Evolutionary conservation across 2,113 vertebrate genomes (phyloP).

Genomic region (Phyllostomus discolor): DNA sequence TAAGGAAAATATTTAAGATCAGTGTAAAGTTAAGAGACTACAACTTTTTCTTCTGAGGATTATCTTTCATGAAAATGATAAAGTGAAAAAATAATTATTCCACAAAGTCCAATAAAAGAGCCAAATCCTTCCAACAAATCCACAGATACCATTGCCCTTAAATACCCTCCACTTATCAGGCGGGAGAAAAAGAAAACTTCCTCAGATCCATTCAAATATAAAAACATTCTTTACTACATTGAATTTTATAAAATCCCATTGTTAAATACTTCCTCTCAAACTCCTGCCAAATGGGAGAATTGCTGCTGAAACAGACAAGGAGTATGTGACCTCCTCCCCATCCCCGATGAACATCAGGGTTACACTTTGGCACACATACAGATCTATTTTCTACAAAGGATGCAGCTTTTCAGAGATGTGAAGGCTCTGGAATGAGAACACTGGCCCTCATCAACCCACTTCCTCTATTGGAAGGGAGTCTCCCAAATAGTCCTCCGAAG

Average conservation of each 20-base stretch:
- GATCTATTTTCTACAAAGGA: conserved; percentile 79
- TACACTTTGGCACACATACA: conserved; percentile 77
- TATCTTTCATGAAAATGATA: conserved; percentile 40
- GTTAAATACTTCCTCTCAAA: conserved; percentile 74
- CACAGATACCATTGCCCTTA: conserved; percentile 40
- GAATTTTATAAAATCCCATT: conserved; percentile 72
- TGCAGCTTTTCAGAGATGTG: conserved; percentile 79
- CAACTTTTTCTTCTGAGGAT: conserved; percentile 38
- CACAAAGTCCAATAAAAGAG: conserved; percentile 26
- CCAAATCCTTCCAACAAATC: conserved; percentile 35
- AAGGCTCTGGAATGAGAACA: conserved; percentile 77
- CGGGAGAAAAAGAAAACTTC: conserved; percentile 46
- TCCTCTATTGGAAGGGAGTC: conserved; percentile 84
- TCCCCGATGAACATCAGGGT: conserved; percentile 68
- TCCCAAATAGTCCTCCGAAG: conserved; percentile 70
- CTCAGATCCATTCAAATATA: conserved; percentile 47
- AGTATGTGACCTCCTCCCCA: conserved; percentile 67
- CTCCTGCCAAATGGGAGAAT: conserved; percentile 67
- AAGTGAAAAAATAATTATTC: conserved; percentile 49
- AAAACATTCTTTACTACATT: conserved; percentile 68
- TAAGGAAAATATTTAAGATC: conserved; percentile 55
- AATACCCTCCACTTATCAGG: conserved; percentile 15
- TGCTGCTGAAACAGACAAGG: conserved; percentile 61
- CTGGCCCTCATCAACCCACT: conserved; percentile 77
- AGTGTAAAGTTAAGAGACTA: conserved; percentile 18